These are phyloP conservation scores for Oreocharis arfaki DNA, from an alignment of 2,113 vertebrate genomes.

Conservation along the genomic window DNA sequence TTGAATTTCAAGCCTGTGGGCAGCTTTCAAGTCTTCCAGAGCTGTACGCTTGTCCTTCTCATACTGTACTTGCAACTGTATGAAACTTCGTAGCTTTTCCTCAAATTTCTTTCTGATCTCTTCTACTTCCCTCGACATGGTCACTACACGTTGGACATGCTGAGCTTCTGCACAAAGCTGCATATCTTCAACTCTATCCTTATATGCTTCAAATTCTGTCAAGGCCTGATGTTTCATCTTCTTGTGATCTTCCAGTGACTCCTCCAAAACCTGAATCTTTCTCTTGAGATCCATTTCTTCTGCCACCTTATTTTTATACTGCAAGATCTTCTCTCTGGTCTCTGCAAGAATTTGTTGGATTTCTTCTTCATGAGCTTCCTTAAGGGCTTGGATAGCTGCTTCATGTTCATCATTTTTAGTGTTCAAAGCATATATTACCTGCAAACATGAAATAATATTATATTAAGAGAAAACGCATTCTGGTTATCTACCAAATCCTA, in stretches of 20 bases:
- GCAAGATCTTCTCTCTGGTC: constrained; percentile 93
- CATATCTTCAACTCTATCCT: constrained; percentile 93
- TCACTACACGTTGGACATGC: constrained; percentile 93
- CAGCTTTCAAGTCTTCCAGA: constrained; percentile 84
- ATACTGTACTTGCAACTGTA: constrained; percentile 86
- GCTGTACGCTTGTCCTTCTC: constrained; percentile 89
- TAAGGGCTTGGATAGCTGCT: constrained; percentile 93
- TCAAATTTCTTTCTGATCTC: constrained; percentile 96
- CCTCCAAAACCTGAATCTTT: constrained; percentile 92
- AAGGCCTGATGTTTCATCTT: constrained; percentile 95
- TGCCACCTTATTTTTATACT: constrained; percentile 92
- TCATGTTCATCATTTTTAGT: constrained; percentile 99
- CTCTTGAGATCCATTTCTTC: constrained; percentile 93
- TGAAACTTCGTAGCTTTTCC: constrained; percentile 88
- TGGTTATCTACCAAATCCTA: neutral
- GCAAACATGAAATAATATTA: neutral
- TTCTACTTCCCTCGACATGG: constrained; percentile 97
- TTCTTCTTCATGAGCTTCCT: constrained; percentile 98
- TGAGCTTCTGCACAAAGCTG: constrained; percentile 95
- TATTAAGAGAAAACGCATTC: neutral
- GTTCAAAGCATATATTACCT: constrained; percentile 99
- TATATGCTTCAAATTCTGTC: constrained; percentile 94
- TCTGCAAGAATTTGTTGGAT: constrained; percentile 97
- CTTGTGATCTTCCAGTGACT: constrained; percentile 92
- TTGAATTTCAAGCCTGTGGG: constrained; percentile 89